Base-by-base conservation (phyloP, 2,888 invertebrate genomes). In the Agrotis puta region DNA sequence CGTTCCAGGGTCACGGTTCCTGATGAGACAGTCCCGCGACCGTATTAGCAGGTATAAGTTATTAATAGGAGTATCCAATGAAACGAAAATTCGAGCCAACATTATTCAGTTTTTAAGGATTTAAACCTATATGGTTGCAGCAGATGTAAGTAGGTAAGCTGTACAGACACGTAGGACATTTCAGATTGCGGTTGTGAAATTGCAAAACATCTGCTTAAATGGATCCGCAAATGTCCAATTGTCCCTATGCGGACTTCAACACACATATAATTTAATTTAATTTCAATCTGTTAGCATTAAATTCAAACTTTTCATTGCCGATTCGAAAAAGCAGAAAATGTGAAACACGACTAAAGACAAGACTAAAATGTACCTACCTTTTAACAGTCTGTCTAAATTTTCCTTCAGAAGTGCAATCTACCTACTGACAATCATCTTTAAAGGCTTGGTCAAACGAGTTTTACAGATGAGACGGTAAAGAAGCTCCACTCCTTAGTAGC, bases 401-500 rank as follows among this genome's bases (percentile, higher is more conserved):
- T 56, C n/a, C 48, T n/a, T 50, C 3, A 6, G 63, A 56, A 74
- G 56, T 33, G 11, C 20, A 58, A 33, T 22, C 6, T 27, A 27
- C 7, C 39, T 39, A 56, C 27, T 18, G 14, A 43, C 24, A 50
- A 45, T 50, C 27, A 71, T 24, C 45, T 20, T 53, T 20, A 11
- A 20, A 24, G 50, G 27, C 33, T 67, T 59, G 22, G 33, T 33
- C 33, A 74, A 61, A 54, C 69, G 11, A 50, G 59, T 76, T 48
- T 27, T 39, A 18, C 14, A 76, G 53, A 59, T 13, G 70, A 61
- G 24, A 61, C 58, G 53, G 66, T 58, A 48, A 58, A 4, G 58
- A 51, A 75, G 58, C 68, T 75, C 48, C 54, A 43, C 50, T 50
- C 77, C 33, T 50, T 56, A 24, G 18, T 16, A 61, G 69, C 61